A percentile compares a stretch with the other conserved stretches of the same genome.
phyloP scores from a whole-genome alignment of 1,140 invertebrate genomes.

The Meloidogyne hapla region DNA sequence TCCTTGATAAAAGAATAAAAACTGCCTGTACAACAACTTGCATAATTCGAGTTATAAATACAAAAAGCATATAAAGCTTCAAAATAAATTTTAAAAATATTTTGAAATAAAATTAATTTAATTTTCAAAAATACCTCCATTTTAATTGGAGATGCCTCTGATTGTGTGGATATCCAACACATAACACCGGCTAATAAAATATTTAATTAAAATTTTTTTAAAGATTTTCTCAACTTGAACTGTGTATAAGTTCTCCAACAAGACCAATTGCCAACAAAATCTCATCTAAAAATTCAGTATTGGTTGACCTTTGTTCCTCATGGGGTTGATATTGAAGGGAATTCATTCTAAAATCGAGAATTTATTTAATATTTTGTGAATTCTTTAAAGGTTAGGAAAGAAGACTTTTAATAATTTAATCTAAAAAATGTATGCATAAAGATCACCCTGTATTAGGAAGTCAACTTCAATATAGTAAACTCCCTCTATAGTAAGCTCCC shows the following conservation, averaged over 20 bases:
- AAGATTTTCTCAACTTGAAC: conserved; percentile 22
- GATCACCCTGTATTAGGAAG: too few species aligned
- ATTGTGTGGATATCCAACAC: conserved; percentile 51
- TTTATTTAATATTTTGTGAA: not conserved
- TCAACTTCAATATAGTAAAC: too few species aligned
- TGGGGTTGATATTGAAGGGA: conserved; percentile 44
- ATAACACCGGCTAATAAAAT: conserved; percentile 36
- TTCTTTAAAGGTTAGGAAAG: too few species aligned
- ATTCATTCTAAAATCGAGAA: conserved; percentile 43
- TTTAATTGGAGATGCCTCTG: conserved; percentile 37
- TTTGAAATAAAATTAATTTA: too few species aligned
- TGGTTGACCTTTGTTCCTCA: conserved; percentile 43
- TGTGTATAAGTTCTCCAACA: conserved; percentile 60
- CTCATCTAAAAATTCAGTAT: conserved; percentile 60
- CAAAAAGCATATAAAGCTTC: conserved; percentile 52
- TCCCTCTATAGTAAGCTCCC: too few species aligned
- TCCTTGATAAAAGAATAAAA: conserved; percentile 57
- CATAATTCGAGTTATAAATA: conserved; percentile 54
- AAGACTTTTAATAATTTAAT: too few species aligned
- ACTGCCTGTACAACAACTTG: conserved; percentile 61
- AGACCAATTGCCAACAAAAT: conserved; percentile 61
- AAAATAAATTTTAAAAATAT: not conserved
- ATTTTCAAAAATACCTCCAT: conserved; percentile 43
- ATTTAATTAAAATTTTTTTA: not conserved
- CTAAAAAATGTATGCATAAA: too few species aligned